Percentiles rank a stretch among this genome's conserved stretches.
These are phyloP conservation scores for Tholera decimalis DNA, from an alignment of 2,888 invertebrate genomes.

Conservation along the genomic window DNA sequence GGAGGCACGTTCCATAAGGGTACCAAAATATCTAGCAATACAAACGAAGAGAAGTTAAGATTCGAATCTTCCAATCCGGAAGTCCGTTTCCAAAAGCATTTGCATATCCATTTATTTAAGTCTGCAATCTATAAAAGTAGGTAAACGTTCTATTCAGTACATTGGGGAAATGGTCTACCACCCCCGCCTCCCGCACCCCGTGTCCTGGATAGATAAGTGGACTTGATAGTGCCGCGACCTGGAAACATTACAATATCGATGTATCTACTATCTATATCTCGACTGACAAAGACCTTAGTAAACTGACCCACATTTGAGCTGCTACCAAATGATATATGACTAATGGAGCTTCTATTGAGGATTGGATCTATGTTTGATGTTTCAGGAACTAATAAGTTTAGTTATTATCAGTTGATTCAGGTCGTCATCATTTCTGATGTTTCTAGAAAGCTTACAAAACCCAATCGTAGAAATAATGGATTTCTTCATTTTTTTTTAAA, in stretches of 20 bases:
- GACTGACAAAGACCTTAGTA: slow-evolving; percentile 35
- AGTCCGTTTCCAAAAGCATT: slow-evolving; percentile 28
- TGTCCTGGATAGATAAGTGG: slow-evolving; percentile 72
- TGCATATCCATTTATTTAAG: slow-evolving; percentile 41
- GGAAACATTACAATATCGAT: slow-evolving; percentile 55
- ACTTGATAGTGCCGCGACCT: slow-evolving; percentile 53
- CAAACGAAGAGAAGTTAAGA: not conserved
- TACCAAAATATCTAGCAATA: not conserved
- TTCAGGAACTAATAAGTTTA: slow-evolving; percentile 1
- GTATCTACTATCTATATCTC: slow-evolving; percentile 13
- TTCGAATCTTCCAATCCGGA: slow-evolving; percentile 7
- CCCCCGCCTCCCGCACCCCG: slow-evolving; percentile 41
- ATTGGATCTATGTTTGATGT: slow-evolving; percentile 18
- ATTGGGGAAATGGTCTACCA: slow-evolving; percentile 63
- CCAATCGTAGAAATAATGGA: not conserved
- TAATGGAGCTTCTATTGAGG: slow-evolving; percentile 13
- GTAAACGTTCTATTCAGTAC: slow-evolving; percentile 55
- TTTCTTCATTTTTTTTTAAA: not conserved
- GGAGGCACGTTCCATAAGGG: not conserved
- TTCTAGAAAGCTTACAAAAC: not conserved
- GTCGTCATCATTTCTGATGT: not conserved
- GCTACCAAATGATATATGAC: slow-evolving; percentile 26
- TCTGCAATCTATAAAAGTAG: slow-evolving; percentile 43
- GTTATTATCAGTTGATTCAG: slow-evolving; percentile 8
- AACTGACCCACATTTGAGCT: slow-evolving; percentile 50